phyloP scores from a whole-genome alignment of 2,113 vertebrate genomes.

The Dasypus novemcinctus region DNA sequence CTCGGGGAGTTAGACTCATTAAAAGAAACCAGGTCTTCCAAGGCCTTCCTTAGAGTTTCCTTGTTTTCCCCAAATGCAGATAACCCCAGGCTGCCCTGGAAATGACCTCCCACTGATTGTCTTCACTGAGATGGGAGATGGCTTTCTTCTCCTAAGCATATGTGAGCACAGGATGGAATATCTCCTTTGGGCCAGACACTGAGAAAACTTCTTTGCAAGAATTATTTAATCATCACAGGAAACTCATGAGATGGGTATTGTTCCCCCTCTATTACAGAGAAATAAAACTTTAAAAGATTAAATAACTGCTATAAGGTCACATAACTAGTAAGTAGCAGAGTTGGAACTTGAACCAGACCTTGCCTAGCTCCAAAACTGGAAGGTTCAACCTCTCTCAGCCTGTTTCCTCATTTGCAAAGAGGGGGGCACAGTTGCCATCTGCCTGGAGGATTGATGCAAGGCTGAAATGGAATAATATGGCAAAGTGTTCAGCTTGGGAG shows the following conservation, averaged over 20 bases:
- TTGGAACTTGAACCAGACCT: not conserved
- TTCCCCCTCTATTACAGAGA: not conserved
- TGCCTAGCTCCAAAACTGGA: not conserved
- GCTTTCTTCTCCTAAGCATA: not conserved
- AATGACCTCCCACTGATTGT: not conserved
- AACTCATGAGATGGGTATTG: not conserved
- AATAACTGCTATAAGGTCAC: not conserved
- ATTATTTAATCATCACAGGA: too few relatives aligned
- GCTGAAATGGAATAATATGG: fast-evolving
- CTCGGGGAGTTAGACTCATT: not conserved
- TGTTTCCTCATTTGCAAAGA: not conserved
- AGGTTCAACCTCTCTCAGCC: not conserved
- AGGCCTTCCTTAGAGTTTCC: not conserved
- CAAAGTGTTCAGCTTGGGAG: too few relatives aligned
- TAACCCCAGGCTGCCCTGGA: not conserved
- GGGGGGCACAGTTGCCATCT: not conserved
- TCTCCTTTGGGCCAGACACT: not conserved
- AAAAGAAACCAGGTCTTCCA: not conserved
- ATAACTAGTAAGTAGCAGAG: not conserved
- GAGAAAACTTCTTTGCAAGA: not conserved
- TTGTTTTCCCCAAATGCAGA: not conserved
- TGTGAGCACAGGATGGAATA: not conserved
- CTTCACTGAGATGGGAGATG: not conserved
- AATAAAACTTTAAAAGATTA: not conserved
- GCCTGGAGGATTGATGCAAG: not conserved